Evolutionary conservation across 2,888 invertebrate species (phyloP), one percentile per base, ranked within the genome.

Genomic region (Escarpia spicata): DNA sequence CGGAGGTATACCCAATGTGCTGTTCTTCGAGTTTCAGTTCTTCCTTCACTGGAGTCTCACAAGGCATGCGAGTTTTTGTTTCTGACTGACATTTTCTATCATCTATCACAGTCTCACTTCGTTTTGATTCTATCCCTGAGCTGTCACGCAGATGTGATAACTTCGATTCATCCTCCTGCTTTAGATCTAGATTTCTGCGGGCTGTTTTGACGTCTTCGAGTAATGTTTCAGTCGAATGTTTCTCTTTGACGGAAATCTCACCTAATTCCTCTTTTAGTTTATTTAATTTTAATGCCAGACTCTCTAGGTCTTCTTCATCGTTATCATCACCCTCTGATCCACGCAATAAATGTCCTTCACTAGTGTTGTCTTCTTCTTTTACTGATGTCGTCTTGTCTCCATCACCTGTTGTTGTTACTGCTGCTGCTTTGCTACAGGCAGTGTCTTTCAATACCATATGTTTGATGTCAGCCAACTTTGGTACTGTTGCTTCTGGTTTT

Each of bases 261-360:
- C 91, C 44, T 52, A 92, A 43, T 15, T 92, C 92, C 31, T 92
- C 60, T 75, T 60, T 58, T 75, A 45, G 58, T 75, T 58, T 75
- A 9, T 31, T 43, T 92, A 92, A 37, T 60, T 37, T 92, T 43
- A 44, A 91, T 6, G 91, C 26, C 6, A 92, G 37, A 75, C 60
- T 75, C 52, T 75, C 92, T 37, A 92, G 43, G 75, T 75, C 75
- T 75, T 75, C 75, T n/a, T 89, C 90, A 9, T 92, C 92, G 58
- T 92, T 37, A 6, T 90, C 43, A 6, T 4, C 90, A 90, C 3
- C 26, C 43, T 91, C 58, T 89, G 37, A 45, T 75, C 37, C 75
- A 31, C 37, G 52, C 12, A 90, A 52, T 52, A 75, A 19, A 52
- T 90, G 92, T 92, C 91, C 31, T 37, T 90, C 31, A 37, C 43